phyloP scores from a whole-genome alignment of 2,888 invertebrate genomes.

The Drosophila flavopinicola region DNA sequence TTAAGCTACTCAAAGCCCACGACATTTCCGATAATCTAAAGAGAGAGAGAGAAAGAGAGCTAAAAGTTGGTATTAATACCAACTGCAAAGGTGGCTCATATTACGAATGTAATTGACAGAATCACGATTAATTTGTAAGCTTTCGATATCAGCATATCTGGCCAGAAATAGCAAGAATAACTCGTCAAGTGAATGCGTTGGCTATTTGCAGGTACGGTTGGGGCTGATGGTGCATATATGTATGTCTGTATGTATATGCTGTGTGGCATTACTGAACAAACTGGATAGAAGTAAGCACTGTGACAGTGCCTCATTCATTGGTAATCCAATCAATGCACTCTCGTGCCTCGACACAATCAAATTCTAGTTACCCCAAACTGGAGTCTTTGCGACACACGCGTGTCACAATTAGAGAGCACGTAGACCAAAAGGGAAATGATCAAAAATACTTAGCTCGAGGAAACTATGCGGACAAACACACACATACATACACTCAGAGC shows the following conservation, averaged over 20 bases:
- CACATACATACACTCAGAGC: slow-evolving; percentile 17
- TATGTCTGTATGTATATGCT: too few species aligned
- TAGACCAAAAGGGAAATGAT: slow-evolving; percentile 29
- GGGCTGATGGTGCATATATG: slow-evolving; percentile 22
- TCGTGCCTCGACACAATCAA: slow-evolving; percentile 72
- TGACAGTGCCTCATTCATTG: slow-evolving; percentile 20
- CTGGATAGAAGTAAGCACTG: slow-evolving; percentile 2
- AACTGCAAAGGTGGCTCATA: slow-evolving; percentile 8
- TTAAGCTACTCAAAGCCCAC: too few species aligned
- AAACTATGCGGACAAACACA: slow-evolving; percentile 24
- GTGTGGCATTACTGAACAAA: slow-evolving; percentile 24
- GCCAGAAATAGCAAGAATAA: slow-evolving; percentile 11
- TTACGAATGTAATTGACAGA: slow-evolving; percentile 32
- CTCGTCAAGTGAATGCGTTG: slow-evolving; percentile 14
- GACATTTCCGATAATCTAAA: not conserved
- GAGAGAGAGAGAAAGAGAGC: not conserved
- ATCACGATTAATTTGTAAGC: slow-evolving; percentile 37
- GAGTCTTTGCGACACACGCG: slow-evolving; percentile 49
- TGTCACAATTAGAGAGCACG: slow-evolving; percentile 59
- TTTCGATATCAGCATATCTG: slow-evolving; percentile 13
- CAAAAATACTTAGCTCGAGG: slow-evolving; percentile 20
- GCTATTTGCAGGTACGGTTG: slow-evolving; percentile 26
- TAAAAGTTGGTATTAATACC: not conserved
- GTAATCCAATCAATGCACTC: slow-evolving; percentile 73
- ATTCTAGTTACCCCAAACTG: slow-evolving; percentile 66